Evolutionary conservation across 2,797 vertebrate genomes (phyloP).

Genomic region (Siniperca obscura): DNA sequence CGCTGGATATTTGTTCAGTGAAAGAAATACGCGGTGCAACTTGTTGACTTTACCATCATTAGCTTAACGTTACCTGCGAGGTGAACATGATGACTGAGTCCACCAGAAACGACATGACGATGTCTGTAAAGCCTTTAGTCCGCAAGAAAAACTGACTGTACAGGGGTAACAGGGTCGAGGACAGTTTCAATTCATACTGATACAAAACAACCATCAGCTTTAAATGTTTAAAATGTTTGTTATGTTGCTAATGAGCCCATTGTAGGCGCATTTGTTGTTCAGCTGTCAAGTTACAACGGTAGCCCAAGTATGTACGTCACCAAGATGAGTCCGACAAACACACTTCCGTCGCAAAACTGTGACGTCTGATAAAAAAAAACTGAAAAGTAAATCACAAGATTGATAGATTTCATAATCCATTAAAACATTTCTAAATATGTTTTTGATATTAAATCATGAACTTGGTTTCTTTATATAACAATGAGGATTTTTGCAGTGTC

Average conservation of each 20-base stretch:
- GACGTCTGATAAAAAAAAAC: slow-evolving; percentile 28
- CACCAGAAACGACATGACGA: slow-evolving; percentile 92
- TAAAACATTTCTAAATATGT: background rate
- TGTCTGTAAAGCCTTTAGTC: slow-evolving; percentile 32
- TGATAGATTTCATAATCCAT: background rate
- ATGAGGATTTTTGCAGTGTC: fast-evolving
- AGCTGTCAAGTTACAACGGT: slow-evolving; percentile 48
- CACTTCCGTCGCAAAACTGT: slow-evolving; percentile 66
- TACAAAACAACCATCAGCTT: background rate
- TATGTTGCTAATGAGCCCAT: slow-evolving; percentile 46
- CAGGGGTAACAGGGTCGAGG: background rate
- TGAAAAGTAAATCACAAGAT: background rate
- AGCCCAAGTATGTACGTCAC: slow-evolving; percentile 40
- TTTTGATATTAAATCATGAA: background rate
- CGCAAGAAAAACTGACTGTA: background rate
- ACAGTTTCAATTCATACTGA: slow-evolving; percentile 51
- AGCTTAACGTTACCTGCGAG: slow-evolving; percentile 88
- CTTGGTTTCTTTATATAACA: background rate
- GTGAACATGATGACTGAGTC: slow-evolving; percentile 96
- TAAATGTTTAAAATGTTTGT: background rate
- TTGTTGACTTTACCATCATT: background rate
- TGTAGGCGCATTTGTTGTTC: slow-evolving; percentile 23
- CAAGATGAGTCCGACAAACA: background rate
- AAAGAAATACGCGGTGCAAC: background rate
- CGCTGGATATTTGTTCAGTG: background rate